A percentile compares a stretch with the other conserved stretches of the same genome.
Evolutionary conservation across 2,888 invertebrate genomes (phyloP).

Genomic region (Temnothorax ravouxi): DNA sequence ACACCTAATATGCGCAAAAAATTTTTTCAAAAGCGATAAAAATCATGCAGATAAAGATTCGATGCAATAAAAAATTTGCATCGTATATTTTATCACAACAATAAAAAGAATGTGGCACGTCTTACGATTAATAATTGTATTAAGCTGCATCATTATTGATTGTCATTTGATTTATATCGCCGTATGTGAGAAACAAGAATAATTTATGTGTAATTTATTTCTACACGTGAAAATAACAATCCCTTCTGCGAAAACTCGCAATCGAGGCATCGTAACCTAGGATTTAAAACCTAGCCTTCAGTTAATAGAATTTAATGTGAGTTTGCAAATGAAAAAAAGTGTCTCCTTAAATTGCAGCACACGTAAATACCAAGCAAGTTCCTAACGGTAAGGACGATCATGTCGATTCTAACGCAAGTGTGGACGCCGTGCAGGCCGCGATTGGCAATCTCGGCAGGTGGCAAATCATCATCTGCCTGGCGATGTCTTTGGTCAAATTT

Average conservation of each 20-base stretch:
- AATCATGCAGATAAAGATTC: background rate
- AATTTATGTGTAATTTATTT: slow-evolving; percentile 1
- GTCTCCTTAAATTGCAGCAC: slow-evolving; percentile 70
- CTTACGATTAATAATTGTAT: background rate
- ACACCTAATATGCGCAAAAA: background rate
- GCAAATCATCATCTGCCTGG: slow-evolving; percentile 91
- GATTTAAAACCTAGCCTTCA: background rate
- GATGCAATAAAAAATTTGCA: background rate
- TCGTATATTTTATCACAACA: background rate
- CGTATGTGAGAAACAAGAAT: background rate
- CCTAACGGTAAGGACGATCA: slow-evolving; percentile 76
- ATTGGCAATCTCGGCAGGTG: slow-evolving; percentile 92
- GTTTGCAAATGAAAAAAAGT: background rate
- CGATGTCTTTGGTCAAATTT: slow-evolving; percentile 91
- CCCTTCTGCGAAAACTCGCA: background rate
- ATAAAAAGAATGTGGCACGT: background rate
- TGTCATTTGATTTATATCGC: background rate
- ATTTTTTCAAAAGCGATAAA: background rate
- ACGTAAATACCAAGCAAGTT: slow-evolving; percentile 79
- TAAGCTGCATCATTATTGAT: background rate
- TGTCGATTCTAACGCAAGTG: slow-evolving; percentile 74
- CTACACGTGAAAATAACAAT: background rate
- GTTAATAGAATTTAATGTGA: background rate
- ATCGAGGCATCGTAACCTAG: background rate
- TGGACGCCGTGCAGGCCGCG: slow-evolving; percentile 90